Evolutionary conservation across 2,888 invertebrate species (phyloP), one percentile per base, ranked within the genome.

Genomic region (Mimas tiliae): DNA sequence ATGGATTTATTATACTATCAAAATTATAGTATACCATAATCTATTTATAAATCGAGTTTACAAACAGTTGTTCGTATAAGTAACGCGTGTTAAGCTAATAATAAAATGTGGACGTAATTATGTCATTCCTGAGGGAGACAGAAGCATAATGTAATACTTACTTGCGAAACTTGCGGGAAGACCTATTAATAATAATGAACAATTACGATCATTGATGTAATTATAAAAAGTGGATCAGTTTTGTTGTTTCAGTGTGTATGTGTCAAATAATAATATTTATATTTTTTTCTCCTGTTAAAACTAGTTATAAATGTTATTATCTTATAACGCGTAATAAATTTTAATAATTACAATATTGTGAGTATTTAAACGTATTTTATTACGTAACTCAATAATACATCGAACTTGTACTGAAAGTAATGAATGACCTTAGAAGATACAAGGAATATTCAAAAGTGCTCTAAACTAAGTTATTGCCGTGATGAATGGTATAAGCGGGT

Each of bases 111-210:
- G 38, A 14, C 55, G 34, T 19, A 19, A 58, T 58, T 58, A 58
- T 58, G 58, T 58, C 58, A 58, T 42, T 16, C 6, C 27, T 9
- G 38, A 58, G 12, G 6, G 58, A 58, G 58, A 58, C 12, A 38
- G 42, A 6, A 12, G 19, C 11, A 42, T 19, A 11, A n/a, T n/a
- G n/a, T 1, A 16, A 42, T 42, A 12, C 38, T 6, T 12, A 16
- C 12, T 19, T 6, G 3, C 16, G 58, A 58, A 42, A 42, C 42
- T 19, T 38, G 42, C 27, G 38, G 12, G 4, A 19, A 12, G 38
- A 42, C 19, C 19, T 19, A 58, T 58, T 58, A 58, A 58, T 19
- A 58, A 38, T 58, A 58, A 58, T 42, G 58, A 58, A 58, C 58
- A 7, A 38, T 58, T 58, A 58, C 19, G 33, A 38, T 16, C 12